phyloP scores from a whole-genome alignment of 2,888 invertebrate genomes.

The Mesorhabditis sp. region DNA sequence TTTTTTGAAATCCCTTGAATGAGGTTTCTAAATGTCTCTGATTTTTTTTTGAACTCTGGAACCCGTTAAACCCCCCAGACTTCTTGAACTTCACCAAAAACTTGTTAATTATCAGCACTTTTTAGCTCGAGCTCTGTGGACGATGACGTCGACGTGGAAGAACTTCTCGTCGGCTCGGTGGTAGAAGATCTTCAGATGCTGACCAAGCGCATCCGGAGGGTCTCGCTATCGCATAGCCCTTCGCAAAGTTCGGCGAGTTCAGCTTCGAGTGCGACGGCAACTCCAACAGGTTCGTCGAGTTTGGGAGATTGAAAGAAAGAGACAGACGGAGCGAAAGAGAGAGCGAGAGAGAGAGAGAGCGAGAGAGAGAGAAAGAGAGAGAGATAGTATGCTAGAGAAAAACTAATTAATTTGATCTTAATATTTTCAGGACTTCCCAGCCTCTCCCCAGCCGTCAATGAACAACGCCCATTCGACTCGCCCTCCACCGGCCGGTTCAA shows the following conservation, averaged over 20 bases:
- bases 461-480: conserved; percentile 23
- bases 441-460: conserved; percentile 18
- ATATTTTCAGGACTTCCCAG: conserved; percentile 5
- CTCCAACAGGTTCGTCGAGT: conserved; percentile 4
- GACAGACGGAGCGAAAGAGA: too few species aligned
- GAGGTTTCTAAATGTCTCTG: too few species aligned
- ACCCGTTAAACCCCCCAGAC: too few species aligned
- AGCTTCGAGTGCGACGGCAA: neutral
- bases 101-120: too few species aligned
- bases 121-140: conserved; percentile 25
- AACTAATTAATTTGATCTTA: neutral
- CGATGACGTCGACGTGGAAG: conserved; percentile 7
- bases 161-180: conserved; percentile 45
- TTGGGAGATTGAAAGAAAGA: neutral
- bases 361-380: too few species aligned
- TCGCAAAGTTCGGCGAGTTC: conserved; percentile 26
- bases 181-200: conserved; percentile 51
- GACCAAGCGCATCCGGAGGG: conserved; percentile 41
- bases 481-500: conserved; percentile 33
- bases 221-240: conserved; percentile 37
- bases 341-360: too few species aligned
- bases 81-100: too few species aligned
- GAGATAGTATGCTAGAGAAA: too few species aligned
- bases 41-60: too few species aligned
- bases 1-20: neutral